A percentile compares a stretch with the other conserved stretches of the same genome.
These are phyloP conservation scores for Astropecten irregularis DNA, from an alignment of 53 echinoderm and acorn worm genomes.

Conservation along the genomic window DNA sequence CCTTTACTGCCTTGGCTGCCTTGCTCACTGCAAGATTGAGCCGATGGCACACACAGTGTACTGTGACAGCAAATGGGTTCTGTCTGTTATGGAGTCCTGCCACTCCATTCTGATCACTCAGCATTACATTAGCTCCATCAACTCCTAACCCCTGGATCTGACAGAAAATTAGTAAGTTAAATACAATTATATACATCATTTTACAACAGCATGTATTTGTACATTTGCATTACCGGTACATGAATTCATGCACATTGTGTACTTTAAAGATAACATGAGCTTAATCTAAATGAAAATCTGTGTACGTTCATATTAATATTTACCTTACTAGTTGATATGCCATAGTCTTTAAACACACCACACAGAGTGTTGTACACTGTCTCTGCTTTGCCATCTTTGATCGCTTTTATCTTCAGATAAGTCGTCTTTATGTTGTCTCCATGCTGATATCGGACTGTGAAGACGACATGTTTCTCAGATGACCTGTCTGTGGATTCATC, in stretches of 20 bases:
- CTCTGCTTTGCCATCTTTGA: slow-evolving; percentile 27
- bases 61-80: slow-evolving; percentile 38
- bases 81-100: slow-evolving; percentile 1
- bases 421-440: slow-evolving; percentile 12
- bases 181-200: neutral
- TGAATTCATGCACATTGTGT: too few relatives aligned
- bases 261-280: too few relatives aligned
- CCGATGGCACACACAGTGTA: slow-evolving; percentile 59
- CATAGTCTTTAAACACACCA: slow-evolving; percentile 5
- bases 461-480: slow-evolving; percentile 32
- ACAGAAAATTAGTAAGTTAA: too few relatives aligned
- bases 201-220: neutral
- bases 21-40: slow-evolving; percentile 18
- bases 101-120: slow-evolving; percentile 25
- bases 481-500: slow-evolving; percentile 48
- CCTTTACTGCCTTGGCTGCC: neutral
- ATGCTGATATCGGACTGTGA: slow-evolving; percentile 19
- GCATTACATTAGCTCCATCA: slow-evolving; percentile 41
- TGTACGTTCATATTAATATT: neutral
- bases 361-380: slow-evolving; percentile 35
- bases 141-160: slow-evolving; percentile 36
- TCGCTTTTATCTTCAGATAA: slow-evolving; percentile 22
- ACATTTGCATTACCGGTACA: too few relatives aligned
- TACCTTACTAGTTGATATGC: slow-evolving; percentile 31
- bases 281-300: neutral